Base-by-base conservation (phyloP, 2,797 vertebrate species). In the Arrhamphus sclerolepis region DNA sequence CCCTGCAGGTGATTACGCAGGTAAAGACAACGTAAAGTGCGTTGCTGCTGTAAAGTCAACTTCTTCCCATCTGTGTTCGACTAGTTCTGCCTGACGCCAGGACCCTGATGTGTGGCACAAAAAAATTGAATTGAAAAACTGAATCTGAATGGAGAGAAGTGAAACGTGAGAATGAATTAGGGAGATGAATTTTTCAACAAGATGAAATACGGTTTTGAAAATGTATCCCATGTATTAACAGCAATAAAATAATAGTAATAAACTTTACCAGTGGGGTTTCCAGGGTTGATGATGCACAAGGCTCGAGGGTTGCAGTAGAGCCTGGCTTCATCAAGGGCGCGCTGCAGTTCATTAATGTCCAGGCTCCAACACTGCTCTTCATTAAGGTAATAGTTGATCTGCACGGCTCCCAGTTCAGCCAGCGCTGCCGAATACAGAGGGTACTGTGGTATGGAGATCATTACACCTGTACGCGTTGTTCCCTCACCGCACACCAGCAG, bases 371-470 rank as follows among this genome's bases (percentile, higher is more conserved):
- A 90, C 3, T 81, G 89, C 0, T 95, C 94, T 72, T 97, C 96
- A 0, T 95, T 94, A 64, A 98, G 90, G 86, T 93, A 96, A 77
- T 98, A 98, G 80, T 92, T 90, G 70, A 97, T 85, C 76, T 96
- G 95, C 57, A 94, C 92, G 0, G 94, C 94, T 0, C 72, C 76
- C 54, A 97, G 89, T 69, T 97, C 95, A 0, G 95, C 90, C 71
- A 97, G 65, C 0, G 93, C 90, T 0, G 95, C 96, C 0, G 95
- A 97, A 78, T 96, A 96, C 21, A 97, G 92, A 0, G 95, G 96
- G 80, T 96, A 97, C 91, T 97, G 95, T 0, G 96, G 96, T 71
- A 96, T 94, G 31, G 96, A 93, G 77, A 97, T 94, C 91, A 97
- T 93, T 42, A 96, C 88, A 0, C 96, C 96, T 0, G 95, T 92